Conservation (phyloP, 2,797 vertebrate species). For the Danio jaintianensis region DNA sequence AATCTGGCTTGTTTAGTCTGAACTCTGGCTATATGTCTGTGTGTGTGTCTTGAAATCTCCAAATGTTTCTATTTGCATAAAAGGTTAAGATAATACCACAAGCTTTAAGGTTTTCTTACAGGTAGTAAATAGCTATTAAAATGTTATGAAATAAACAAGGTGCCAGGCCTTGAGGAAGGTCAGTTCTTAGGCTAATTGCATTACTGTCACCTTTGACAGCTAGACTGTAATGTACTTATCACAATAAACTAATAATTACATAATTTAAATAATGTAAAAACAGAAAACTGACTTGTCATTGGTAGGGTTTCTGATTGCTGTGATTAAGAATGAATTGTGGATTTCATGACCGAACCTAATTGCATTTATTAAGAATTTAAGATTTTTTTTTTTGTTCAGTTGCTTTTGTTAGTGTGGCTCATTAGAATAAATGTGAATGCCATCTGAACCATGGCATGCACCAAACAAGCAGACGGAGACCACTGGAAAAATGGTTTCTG, state of each 20-base stretch:
- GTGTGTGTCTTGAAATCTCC: background rate
- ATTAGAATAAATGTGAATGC: no score
- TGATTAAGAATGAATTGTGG: background rate
- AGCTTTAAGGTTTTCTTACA: background rate
- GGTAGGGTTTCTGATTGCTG: conserved; percentile 1
- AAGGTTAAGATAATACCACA: background rate
- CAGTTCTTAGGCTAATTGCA: background rate
- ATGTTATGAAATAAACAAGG: background rate
- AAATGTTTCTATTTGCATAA: background rate
- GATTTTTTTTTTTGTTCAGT: background rate
- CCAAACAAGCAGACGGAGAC: no score
- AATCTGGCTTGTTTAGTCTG: no score
- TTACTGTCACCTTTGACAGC: background rate
- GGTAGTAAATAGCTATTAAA: background rate
- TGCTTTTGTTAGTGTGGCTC: background rate
- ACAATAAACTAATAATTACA: background rate
- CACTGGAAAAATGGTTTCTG: no score
- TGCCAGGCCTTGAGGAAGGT: background rate
- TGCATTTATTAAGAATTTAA: background rate
- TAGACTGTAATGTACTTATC: background rate
- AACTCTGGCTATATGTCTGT: no score
- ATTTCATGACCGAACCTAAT: background rate
- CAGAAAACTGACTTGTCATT: background rate
- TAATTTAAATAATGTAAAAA: background rate
- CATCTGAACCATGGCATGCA: background rate